Evolutionary conservation across 2,113 vertebrate genomes (phyloP).

Genomic region (Progne subis): DNA sequence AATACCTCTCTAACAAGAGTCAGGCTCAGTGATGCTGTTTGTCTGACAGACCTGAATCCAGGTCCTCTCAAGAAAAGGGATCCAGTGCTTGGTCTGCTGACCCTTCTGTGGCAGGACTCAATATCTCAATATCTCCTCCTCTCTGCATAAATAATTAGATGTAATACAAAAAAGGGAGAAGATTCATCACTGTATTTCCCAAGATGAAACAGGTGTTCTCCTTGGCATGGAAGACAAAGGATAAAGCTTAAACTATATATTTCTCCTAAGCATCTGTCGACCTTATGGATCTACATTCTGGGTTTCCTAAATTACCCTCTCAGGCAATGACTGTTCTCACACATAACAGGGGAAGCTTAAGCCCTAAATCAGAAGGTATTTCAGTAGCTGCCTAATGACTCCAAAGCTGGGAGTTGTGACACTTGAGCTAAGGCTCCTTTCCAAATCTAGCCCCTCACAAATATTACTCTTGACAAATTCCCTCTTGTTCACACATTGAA

Average conservation of each 20-base stretch:
- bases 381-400: background rate
- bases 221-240: background rate
- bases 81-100: background rate
- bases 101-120: background rate
- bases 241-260: background rate
- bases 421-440: background rate
- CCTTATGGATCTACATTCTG: background rate
- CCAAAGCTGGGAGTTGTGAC: background rate
- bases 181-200: background rate
- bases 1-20: background rate
- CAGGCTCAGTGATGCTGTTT: background rate
- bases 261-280: background rate
- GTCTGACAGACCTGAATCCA: background rate
- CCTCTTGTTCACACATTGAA: background rate
- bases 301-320: background rate
- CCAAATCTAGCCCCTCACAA: background rate
- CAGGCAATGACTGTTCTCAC: background rate
- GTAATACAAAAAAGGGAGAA: background rate
- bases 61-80: background rate
- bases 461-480: background rate
- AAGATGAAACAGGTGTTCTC: background rate
- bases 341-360: background rate
- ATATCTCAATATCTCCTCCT: background rate
- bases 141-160: background rate
- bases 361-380: background rate